Evolutionary conservation across 1,140 invertebrate genomes (phyloP), one percentile per base, ranked within the genome.

Genomic region (Tetragonula clypearis): DNA sequence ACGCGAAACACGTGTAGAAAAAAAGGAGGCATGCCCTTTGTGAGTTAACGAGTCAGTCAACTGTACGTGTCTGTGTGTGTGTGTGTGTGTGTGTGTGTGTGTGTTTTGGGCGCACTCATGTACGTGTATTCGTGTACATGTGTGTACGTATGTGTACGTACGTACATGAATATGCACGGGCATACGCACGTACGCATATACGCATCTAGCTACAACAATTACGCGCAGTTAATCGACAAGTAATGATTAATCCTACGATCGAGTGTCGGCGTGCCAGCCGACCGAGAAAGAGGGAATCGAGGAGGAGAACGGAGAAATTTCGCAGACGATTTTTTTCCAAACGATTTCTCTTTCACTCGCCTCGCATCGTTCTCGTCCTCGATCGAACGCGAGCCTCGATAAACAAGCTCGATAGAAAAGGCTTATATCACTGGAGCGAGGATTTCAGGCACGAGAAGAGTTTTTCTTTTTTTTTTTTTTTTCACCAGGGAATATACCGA

Each of bases 1-100:
- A 80, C 79, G 68, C 35, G 30, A 41, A 90, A 88, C 41, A 49
- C 80, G 85, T 90, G 90, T 89, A 92, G 90, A 91, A 85, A 90
- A 87, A 35, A 80, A 89, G 87, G 85, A 84, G 83, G 71, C 87
- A 90, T 86, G 80, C 83, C 82, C 90, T 86, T 88, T 66, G 35
- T 41, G 85, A 85, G 79, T 87, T 65, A 71, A 55, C 65, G 79
- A 79, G 62, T 68, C 66, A 26, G 53, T 79, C 62, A 53, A 81
- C 66, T 87, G 76, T n/a, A 30, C 19, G 26, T n/a, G 26, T n/a
- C 11, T 12, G 23, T n/a, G 41, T 35, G 8, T 14, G 6, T 49
- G 23, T 72, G 11, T 72, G 41, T 49, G 41, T 49, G 35, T 41
- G 76, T 26, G 41, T 23, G 19, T 23, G 26, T 23, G n/a, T 35